Conservation (phyloP, 2,113 vertebrate genomes). For the Mesoclemmys tuberculata region DNA sequence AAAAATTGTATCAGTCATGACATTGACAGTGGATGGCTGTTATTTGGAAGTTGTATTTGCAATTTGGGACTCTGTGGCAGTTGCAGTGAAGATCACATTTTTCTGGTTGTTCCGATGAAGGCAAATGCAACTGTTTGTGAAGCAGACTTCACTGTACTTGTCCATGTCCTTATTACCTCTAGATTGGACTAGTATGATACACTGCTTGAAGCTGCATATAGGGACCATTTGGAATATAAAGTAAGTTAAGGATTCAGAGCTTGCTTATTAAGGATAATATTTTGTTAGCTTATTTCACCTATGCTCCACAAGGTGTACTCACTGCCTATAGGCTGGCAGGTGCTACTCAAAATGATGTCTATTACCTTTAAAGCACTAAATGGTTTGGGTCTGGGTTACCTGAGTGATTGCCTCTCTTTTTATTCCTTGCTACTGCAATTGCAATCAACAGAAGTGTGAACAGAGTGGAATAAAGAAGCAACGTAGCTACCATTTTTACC, state of each 20-base stretch:
- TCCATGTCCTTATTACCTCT: neutral
- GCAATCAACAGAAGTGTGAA: neutral
- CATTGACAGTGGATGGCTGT: neutral
- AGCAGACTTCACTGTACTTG: neutral
- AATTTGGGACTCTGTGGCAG: constrained; percentile 29
- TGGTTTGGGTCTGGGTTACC: neutral
- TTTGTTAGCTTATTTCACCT: neutral
- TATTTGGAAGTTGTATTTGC: neutral
- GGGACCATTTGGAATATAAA: neutral
- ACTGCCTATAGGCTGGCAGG: neutral
- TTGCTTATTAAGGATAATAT: neutral
- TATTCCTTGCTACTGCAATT: neutral
- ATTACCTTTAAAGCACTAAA: fast-evolving
- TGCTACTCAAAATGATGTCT: neutral
- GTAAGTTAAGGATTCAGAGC: neutral
- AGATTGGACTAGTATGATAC: neutral
- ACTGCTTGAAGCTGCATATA: neutral
- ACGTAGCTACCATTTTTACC: neutral
- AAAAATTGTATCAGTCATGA: neutral
- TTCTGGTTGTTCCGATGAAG: constrained; percentile 20
- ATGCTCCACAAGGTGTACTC: neutral
- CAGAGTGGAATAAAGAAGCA: neutral
- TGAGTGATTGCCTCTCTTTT: neutral
- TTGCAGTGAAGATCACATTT: constrained; percentile 8
- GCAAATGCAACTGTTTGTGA: neutral